These are phyloP conservation scores for Lasius platythorax DNA, from an alignment of 2,888 invertebrate genomes.

Conservation along the genomic window DNA sequence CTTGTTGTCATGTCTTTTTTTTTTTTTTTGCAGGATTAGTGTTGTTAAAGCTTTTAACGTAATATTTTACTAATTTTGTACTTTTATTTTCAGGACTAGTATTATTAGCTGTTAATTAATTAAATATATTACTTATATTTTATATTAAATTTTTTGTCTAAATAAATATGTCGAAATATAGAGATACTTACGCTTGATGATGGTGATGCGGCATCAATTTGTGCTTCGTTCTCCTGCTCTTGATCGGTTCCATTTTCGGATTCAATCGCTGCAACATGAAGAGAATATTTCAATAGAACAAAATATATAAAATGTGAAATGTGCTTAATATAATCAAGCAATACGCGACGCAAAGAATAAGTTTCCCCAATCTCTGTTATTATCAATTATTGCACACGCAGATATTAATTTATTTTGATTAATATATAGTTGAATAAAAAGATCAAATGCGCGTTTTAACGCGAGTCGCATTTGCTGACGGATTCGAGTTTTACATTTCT, in stretches of 20 bases:
- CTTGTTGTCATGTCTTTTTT: background rate
- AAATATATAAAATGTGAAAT: background rate
- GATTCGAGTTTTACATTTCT: background rate
- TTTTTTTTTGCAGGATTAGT: background rate
- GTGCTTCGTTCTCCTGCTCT: conserved; percentile 71
- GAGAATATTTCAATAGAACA: background rate
- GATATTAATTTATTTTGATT: conserved; percentile 13
- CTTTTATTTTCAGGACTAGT: background rate
- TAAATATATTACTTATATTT: background rate
- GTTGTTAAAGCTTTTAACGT: background rate
- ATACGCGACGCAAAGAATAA: background rate
- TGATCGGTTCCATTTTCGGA: conserved; percentile 77
- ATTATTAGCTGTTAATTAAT: background rate
- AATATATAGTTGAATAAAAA: background rate
- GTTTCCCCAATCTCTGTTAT: background rate
- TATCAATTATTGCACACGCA: background rate
- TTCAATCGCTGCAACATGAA: conserved; percentile 75
- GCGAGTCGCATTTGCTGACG: background rate
- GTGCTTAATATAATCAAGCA: background rate
- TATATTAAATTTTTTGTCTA: background rate
- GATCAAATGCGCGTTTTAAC: background rate
- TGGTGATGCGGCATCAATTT: conserved; percentile 80
- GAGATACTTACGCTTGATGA: conserved; percentile 72
- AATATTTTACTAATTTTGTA: background rate
- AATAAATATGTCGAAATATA: background rate